These are phyloP conservation scores for Dendrocincla fuliginosa DNA, from an alignment of 2,797 vertebrate species.

Conservation along the genomic window DNA sequence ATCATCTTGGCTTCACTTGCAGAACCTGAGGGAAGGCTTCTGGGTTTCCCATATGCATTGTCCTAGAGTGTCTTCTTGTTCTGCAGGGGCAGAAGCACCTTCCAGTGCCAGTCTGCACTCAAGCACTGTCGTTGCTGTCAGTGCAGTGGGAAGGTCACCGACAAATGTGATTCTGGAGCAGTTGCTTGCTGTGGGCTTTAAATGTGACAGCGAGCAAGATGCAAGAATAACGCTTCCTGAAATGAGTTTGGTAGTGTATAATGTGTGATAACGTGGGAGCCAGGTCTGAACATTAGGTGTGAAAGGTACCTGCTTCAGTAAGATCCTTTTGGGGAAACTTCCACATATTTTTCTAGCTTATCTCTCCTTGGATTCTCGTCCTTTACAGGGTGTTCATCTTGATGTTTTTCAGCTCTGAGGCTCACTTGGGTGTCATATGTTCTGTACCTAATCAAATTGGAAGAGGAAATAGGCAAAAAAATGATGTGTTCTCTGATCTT, in stretches of 20 bases:
- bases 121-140: neutral
- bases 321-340: neutral
- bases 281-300: neutral
- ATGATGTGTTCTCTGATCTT: neutral
- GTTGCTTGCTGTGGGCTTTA: neutral
- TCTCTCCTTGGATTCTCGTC: neutral
- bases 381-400: neutral
- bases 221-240: neutral
- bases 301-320: neutral
- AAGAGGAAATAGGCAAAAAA: neutral
- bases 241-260: neutral
- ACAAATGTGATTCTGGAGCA: neutral
- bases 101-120: neutral
- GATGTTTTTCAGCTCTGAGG: neutral
- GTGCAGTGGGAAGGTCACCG: neutral
- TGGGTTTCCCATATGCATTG: neutral
- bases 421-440: neutral
- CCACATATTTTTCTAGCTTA: neutral
- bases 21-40: neutral
- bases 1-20: neutral
- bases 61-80: neutral
- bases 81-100: neutral
- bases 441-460: neutral
- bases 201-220: neutral
- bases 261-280: neutral